Conservation (phyloP, 2,888 invertebrate genomes). For the Laspeyria flexula region DNA sequence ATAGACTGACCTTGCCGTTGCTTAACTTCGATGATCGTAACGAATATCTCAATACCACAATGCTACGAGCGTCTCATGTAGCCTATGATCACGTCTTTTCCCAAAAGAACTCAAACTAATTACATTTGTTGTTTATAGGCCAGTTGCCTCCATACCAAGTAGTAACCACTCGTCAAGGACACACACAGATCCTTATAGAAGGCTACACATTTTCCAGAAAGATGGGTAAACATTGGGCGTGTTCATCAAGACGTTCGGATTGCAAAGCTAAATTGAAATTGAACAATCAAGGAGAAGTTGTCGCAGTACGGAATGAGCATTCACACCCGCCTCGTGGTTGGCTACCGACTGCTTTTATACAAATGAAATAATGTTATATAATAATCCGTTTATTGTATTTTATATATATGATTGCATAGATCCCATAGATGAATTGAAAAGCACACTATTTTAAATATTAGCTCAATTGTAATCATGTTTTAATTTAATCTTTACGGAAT, state of each 20-base stretch:
- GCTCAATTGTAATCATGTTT: too few species aligned
- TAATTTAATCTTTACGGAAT: too few species aligned
- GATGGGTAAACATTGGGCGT: slow-evolving; percentile 45
- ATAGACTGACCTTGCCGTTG: too few species aligned
- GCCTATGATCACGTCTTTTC: too few species aligned
- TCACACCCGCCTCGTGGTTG: neutral
- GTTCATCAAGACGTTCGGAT: slow-evolving; percentile 42
- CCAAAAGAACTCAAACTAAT: neutral
- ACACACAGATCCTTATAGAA: slow-evolving; percentile 12
- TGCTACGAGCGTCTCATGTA: too few species aligned
- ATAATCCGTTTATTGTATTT: too few species aligned
- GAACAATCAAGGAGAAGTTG: neutral
- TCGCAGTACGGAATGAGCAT: neutral
- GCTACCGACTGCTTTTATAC: neutral
- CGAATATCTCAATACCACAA: too few species aligned
- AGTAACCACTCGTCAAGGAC: neutral
- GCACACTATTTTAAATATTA: too few species aligned
- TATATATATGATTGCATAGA: too few species aligned
- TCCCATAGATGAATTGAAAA: too few species aligned
- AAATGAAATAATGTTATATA: too few species aligned
- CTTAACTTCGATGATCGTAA: too few species aligned
- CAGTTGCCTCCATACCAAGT: neutral
- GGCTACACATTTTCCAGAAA: slow-evolving; percentile 50
- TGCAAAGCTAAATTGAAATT: slow-evolving; percentile 51
- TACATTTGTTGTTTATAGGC: neutral